Evolutionary conservation across 1,140 invertebrate species (phyloP).

Genomic region (Agrypnia vestita): DNA sequence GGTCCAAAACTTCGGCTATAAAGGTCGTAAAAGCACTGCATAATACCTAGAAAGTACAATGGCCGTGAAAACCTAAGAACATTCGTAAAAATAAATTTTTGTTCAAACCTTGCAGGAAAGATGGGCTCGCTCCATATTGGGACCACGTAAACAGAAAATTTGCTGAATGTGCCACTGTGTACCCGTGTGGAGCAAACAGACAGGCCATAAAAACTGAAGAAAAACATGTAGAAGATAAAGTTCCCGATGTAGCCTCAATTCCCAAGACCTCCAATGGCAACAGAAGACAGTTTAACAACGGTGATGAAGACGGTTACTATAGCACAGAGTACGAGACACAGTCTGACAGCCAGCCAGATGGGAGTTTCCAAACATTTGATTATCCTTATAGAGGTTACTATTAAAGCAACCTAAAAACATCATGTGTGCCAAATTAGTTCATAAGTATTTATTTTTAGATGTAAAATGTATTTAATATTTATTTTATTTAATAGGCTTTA

Average conservation of each 20-base stretch:
- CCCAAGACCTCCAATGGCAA: neutral
- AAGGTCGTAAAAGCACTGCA: no score
- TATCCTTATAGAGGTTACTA: constrained; percentile 1
- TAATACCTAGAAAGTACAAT: no score
- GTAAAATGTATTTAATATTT: constrained; percentile 15
- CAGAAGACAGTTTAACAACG: constrained; percentile 29
- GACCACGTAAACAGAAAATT: constrained; percentile 50
- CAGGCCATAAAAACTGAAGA: constrained; percentile 34
- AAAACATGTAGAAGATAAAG: neutral
- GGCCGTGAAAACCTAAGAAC: no score
- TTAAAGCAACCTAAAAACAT: constrained; percentile 4
- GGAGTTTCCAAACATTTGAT: constrained; percentile 19
- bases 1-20: no score
- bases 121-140: constrained; percentile 56
- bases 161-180: constrained; percentile 47
- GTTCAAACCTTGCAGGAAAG: constrained; percentile 19
- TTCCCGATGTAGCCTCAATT: constrained; percentile 2
- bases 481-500: constrained; percentile 11
- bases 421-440: no score
- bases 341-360: constrained; percentile 1
- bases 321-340: constrained; percentile 46
- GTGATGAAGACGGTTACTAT: constrained; percentile 9
- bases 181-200: constrained; percentile 46
- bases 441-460: constrained; percentile 14
- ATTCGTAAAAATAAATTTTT: no score